A percentile compares a stretch with the other conserved stretches of the same genome.
Conservation (phyloP, 2,113 vertebrate genomes). For the Candoia aspera region DNA sequence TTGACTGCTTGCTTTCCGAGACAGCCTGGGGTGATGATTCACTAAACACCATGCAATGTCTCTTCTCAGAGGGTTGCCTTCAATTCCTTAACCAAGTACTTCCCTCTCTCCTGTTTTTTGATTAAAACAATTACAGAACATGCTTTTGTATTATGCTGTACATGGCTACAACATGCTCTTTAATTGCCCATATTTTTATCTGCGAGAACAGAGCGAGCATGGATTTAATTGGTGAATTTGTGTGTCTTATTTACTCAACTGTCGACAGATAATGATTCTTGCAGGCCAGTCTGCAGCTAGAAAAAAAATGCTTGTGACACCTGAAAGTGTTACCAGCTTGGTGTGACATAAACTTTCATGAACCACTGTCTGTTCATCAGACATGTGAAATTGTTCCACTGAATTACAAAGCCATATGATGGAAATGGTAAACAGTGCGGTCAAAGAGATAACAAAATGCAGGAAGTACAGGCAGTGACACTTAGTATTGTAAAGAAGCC, state of each 20-base stretch:
- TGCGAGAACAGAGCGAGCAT: background rate
- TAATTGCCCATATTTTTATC: background rate
- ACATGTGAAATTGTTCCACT: background rate
- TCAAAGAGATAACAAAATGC: background rate
- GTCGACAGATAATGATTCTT: background rate
- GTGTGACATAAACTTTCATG: background rate
- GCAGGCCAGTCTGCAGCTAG: background rate
- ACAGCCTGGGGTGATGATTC: background rate
- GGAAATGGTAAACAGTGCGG: background rate
- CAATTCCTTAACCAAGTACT: background rate
- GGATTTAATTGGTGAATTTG: background rate
- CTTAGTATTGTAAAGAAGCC: background rate
- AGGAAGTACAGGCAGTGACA: background rate
- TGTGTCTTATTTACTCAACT: background rate
- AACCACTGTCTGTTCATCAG: background rate
- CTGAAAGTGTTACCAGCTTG: background rate
- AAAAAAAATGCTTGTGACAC: background rate
- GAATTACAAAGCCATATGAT: background rate
- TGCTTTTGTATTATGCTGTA: background rate
- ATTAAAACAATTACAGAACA: background rate
- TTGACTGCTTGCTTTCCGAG: background rate
- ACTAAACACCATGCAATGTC: background rate
- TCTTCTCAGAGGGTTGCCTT: background rate
- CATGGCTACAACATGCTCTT: background rate
- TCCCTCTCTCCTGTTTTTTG: background rate